phyloP scores from a whole-genome alignment of 1,140 invertebrate species.

The Hyles vespertilio region DNA sequence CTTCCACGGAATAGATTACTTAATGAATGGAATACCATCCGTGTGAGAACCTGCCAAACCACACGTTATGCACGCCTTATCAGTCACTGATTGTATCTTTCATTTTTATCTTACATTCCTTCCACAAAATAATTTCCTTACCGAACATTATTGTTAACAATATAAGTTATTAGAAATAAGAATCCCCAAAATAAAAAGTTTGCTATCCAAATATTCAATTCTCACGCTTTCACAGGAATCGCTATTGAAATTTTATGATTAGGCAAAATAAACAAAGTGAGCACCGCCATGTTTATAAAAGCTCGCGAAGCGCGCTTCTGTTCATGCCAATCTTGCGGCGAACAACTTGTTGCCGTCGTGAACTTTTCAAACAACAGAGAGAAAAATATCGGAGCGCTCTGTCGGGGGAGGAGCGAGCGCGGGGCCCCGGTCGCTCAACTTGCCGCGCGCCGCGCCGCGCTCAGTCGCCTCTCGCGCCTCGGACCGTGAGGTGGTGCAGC shows the following conservation, averaged over 20 bases:
- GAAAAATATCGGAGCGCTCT: constrained; percentile 40
- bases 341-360: constrained; percentile 72
- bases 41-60: too few species aligned
- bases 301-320: constrained; percentile 70
- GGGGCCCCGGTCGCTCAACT: constrained; percentile 58
- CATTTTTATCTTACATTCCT: too few species aligned
- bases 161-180: too few species aligned
- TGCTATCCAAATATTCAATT: constrained; percentile 9
- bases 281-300: constrained; percentile 71
- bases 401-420: constrained; percentile 63
- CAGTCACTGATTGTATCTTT: too few species aligned
- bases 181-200: too few species aligned
- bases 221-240: constrained; percentile 34
- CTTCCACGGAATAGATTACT: constrained; percentile 1
- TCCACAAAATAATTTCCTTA: too few species aligned
- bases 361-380: constrained; percentile 60
- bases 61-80: too few species aligned
- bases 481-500: constrained; percentile 32
- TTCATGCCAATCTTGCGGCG: constrained; percentile 72
- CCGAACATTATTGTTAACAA: too few species aligned
- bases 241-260: constrained; percentile 65
- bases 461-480: constrained; percentile 57
- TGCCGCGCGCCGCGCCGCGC: constrained; percentile 44
- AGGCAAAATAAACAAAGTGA: constrained; percentile 71
- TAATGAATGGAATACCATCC: too few species aligned